Base-by-base conservation (phyloP, 64 coral and sea anemone genomes). In the Astreopora myriophthalma region DNA sequence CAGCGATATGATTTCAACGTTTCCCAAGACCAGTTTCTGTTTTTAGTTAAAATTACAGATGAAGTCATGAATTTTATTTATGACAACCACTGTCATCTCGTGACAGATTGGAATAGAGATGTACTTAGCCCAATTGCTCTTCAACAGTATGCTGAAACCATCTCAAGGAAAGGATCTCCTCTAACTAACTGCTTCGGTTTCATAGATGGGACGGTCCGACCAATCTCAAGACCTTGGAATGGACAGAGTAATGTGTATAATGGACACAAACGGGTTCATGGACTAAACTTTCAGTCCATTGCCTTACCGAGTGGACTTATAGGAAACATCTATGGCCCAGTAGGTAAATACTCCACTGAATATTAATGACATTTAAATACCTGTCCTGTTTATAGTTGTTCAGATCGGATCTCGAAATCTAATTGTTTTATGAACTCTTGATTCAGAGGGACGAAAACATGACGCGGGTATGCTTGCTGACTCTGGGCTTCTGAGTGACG, bases 141-240 rank as follows among this genome's bases (percentile, higher is more conserved):
- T 91, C 89, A 91, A 51, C 25, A 13, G 64, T 91, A 83, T 82
- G 76, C 89, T 83, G 88, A 90, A 89, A 30, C 73, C 48, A 89
- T 89, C 73, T 90, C 73, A 79, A 89, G 75, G 38, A 90, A 90
- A 90, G 88, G 40, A 52, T 23, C 39, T 90, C 63, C 76, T 71
- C 42, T 70, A 35, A 90, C 67, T 48, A 78, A 79, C 36, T 78
- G 88, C 34, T 65, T 89, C 33, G 73, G 51, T 89, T 88, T 88
- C 69, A 88, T 20, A 71, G 48, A 88, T 74, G 85, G 85, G 14
- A 88, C 29, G 25, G 69, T 75, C 69, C 85, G 30, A 60, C 49
- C 71, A 76, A 76, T 89, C 33, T 76, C 49, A 62, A 89, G 46
- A 89, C 70, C 71, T 76, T 42, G 86, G 33, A 75, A 34, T 75